Evolutionary conservation across 1,140 invertebrate species (phyloP), one percentile per base, ranked within the genome.

Genomic region (Brachionus calyciflorus): DNA sequence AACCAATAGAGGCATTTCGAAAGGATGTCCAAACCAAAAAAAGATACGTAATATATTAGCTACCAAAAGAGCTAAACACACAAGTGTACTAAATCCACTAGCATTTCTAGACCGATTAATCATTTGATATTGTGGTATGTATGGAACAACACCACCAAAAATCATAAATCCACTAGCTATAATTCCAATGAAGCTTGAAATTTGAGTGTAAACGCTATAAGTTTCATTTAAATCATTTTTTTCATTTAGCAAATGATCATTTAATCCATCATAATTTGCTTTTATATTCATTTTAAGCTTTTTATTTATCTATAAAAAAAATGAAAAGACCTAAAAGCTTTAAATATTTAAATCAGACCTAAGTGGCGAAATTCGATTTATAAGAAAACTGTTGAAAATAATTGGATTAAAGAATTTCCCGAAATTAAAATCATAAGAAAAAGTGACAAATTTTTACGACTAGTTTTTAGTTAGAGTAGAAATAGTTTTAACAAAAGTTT

Each of bases 1-100:
- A 68, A 95, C 88, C 75, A 99, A 88, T 78, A 99, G 86, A 78
- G 96, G 94, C 81, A 92, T 85, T 86, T 99, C 95, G 88, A 94
- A 99, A 79, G 89, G 90, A 86, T 94, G 94, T 60, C 95, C 96
- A 90, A 98, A 98, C 96, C 96, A 99, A 88, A 98, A 99, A 77
- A 96, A 87, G 82, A 99, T 98, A 80, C 96, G 89, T 51, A 99
- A 87, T 69, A 93, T 96, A 83, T 98, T 98, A 44, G 96, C 96
- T 82, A 98, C 88, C 37, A 98, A 87, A 21, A 99, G 88, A 3
- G 93, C 91, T 40, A 99, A 87, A 83, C 96, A 99, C 44, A 99
- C 96, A 82, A 94, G 93, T 3, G 96, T 87, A 0, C 95, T 98
- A 86, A 99, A 99, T 3, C 96, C 96, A 48, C 86, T 93, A 19